Evolutionary conservation across 1,140 invertebrate species (phyloP).

Genomic region (Drosophila truncata): DNA sequence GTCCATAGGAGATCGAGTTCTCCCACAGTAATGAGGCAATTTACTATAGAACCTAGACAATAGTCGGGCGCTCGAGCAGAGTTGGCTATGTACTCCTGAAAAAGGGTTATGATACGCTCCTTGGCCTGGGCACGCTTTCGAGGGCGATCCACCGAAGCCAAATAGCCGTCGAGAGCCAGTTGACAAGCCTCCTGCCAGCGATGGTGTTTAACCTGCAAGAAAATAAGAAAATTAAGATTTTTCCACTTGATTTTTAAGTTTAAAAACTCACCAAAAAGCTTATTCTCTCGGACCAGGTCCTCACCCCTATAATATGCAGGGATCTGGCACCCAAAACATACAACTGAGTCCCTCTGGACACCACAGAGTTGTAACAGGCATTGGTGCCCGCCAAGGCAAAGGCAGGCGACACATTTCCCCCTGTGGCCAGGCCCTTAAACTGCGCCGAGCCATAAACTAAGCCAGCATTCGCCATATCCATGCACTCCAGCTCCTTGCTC

Average conservation of each 20-base stretch:
- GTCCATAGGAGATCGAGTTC: conserved; percentile 85
- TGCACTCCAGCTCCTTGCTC: conserved; percentile 92
- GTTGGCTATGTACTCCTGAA: conserved; percentile 78
- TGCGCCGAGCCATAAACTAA: conserved; percentile 96
- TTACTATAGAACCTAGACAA: conserved; percentile 76
- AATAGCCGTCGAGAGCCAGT: conserved; percentile 85
- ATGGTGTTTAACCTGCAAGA: conserved; percentile 87
- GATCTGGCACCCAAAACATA: conserved; percentile 93
- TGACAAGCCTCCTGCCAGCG: conserved; percentile 88
- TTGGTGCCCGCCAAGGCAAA: conserved; percentile 90
- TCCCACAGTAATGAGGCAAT: conserved; percentile 78
- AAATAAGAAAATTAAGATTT: background rate
- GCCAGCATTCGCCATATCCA: conserved; percentile 93
- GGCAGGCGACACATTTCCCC: conserved; percentile 88
- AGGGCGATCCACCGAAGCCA: conserved; percentile 72
- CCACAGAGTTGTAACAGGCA: conserved; percentile 96
- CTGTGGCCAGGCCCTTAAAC: conserved; percentile 94
- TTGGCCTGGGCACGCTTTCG: conserved; percentile 78
- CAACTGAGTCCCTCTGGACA: conserved; percentile 92
- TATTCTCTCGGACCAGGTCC: conserved; percentile 93
- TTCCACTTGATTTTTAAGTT: background rate
- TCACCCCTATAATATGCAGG: conserved; percentile 92
- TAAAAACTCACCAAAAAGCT: conserved; percentile 87
- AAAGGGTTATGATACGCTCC: conserved; percentile 79
- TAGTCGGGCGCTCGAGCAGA: conserved; percentile 77